Evolutionary conservation across 2,113 vertebrate species (phyloP).

Genomic region (Malurus cyaneus): DNA sequence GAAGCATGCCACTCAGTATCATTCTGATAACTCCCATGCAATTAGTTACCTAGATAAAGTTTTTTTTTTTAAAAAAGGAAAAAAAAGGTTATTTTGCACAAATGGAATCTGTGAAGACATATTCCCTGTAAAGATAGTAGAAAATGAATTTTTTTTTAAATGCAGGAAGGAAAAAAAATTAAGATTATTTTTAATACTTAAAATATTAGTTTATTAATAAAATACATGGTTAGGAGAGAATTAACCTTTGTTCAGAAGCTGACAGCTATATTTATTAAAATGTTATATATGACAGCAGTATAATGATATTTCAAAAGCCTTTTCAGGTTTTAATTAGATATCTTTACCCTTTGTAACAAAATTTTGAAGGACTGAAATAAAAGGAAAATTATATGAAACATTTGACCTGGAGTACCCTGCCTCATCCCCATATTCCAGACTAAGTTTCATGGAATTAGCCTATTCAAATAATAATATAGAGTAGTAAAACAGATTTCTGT

Average conservation of each 20-base stretch:
- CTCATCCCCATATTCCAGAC: background rate
- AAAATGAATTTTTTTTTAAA: background rate
- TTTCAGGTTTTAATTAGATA: background rate
- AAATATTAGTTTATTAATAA: background rate
- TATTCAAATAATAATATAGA: background rate
- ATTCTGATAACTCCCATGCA: background rate
- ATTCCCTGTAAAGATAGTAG: background rate
- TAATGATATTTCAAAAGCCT: background rate
- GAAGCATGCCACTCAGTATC: background rate
- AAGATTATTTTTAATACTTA: background rate
- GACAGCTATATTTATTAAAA: background rate
- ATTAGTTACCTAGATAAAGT: background rate
- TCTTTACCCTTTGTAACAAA: background rate
- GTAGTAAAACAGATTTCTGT: background rate
- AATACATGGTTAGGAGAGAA: background rate
- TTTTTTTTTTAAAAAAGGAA: background rate
- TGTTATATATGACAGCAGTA: background rate
- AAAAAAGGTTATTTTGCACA: background rate
- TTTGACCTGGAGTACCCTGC: background rate
- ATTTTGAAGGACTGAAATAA: background rate
- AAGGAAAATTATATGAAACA: background rate
- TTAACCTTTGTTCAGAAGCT: background rate
- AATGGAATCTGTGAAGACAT: background rate
- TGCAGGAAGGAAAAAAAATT: background rate
- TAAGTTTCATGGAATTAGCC: background rate